Conservation (phyloP, 2,113 vertebrate species). For the human (Homo sapiens) region DNA sequence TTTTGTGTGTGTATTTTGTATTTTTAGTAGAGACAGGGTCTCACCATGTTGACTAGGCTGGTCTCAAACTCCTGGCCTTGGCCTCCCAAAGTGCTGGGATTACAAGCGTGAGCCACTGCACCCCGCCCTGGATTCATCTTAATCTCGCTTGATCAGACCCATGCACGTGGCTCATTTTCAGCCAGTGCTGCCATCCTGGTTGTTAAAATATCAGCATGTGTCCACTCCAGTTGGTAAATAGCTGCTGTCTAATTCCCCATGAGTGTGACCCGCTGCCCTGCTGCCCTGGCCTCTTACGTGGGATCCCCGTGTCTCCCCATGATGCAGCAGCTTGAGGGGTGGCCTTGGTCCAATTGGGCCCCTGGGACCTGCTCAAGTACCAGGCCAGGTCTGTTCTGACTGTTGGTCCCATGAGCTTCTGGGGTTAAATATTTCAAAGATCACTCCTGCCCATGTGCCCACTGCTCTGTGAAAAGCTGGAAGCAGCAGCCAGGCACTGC, state of each 20-base stretch:
- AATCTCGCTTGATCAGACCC: neutral
- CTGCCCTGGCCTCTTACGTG: neutral
- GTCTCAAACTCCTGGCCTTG: too few species aligned
- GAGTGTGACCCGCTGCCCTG: too few species aligned
- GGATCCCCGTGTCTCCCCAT: neutral
- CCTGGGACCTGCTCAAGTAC: neutral
- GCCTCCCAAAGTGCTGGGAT: too few species aligned
- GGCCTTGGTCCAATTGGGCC: rapidly evolving
- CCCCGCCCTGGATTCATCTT: neutral
- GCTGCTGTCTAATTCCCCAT: neutral
- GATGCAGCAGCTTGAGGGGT: neutral
- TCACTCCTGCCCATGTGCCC: neutral
- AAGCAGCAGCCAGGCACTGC: neutral
- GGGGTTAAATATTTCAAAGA: neutral
- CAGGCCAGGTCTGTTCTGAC: too few species aligned
- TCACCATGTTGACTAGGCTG: too few species aligned
- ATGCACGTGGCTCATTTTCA: rapidly evolving
- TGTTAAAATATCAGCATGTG: neutral
- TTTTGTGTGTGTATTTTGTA: too few species aligned
- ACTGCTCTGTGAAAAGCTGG: rapidly evolving
- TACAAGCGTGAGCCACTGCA: too few species aligned
- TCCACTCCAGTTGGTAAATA: neutral
- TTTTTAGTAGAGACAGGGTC: too few species aligned
- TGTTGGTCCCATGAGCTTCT: neutral
- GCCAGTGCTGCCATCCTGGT: neutral